These are phyloP conservation scores for Liopterus haemorrhoidalis DNA, from an alignment of 2,888 invertebrate genomes.

Conservation along the genomic window DNA sequence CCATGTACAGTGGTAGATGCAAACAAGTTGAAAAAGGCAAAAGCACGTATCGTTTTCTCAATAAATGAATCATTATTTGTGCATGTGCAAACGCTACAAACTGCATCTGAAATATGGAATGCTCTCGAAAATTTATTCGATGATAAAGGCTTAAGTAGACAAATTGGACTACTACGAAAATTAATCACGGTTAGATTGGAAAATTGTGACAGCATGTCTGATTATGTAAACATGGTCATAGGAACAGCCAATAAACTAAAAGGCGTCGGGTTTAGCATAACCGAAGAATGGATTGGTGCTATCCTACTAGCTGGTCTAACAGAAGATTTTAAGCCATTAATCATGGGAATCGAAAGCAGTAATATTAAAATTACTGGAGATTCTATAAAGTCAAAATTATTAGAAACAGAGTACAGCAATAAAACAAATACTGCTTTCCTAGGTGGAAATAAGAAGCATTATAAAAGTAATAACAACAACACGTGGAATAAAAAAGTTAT, in stretches of 20 bases:
- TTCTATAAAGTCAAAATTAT: slow-evolving; percentile 7
- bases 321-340: slow-evolving; percentile 13
- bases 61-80: slow-evolving; percentile 7
- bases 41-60: slow-evolving; percentile 9
- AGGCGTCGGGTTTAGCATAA: slow-evolving; percentile 11
- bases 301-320: slow-evolving; percentile 11
- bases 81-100: slow-evolving; percentile 11
- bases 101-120: slow-evolving; percentile 12
- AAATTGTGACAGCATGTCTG: slow-evolving; percentile 5
- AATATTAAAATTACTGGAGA: slow-evolving; percentile 4
- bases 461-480: slow-evolving; percentile 5
- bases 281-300: slow-evolving; percentile 13
- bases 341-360: slow-evolving; percentile 15
- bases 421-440: slow-evolving; percentile 10
- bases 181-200: slow-evolving; percentile 7
- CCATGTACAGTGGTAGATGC: not conserved
- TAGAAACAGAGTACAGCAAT: slow-evolving; percentile 3
- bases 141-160: slow-evolving; percentile 9
- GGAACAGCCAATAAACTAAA: slow-evolving; percentile 13
- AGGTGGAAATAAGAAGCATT: not conserved
- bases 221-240: slow-evolving; percentile 10
- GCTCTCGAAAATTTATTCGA: slow-evolving; percentile 11
- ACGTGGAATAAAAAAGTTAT: not conserved
- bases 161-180: slow-evolving; percentile 8
- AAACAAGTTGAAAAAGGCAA: slow-evolving; percentile 10